Evolutionary conservation across 2,888 invertebrate genomes (phyloP).

Genomic region (Philereme vetulata): DNA sequence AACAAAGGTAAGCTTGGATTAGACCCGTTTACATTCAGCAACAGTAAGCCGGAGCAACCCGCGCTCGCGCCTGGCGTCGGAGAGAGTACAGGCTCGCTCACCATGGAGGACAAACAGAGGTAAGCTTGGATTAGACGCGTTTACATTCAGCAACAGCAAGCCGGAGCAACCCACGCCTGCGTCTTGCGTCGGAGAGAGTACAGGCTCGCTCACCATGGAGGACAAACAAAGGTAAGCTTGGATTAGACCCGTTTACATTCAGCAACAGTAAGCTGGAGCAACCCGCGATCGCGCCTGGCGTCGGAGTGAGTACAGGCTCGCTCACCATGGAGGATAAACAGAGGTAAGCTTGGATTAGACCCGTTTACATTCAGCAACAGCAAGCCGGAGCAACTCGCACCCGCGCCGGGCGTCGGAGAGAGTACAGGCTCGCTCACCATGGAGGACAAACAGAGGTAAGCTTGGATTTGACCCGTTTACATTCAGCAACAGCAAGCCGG

Average conservation of each 20-base stretch:
- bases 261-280: conserved; percentile 49
- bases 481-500: conserved; percentile 47
- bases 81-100: conserved; percentile 67
- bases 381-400: conserved; percentile 47
- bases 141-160: conserved; percentile 54
- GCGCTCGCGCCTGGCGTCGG: conserved; percentile 40
- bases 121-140: conserved; percentile 81
- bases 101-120: conserved; percentile 87
- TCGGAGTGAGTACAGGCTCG: conserved; percentile 52
- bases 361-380: conserved; percentile 60
- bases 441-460: conserved; percentile 86
- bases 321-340: conserved; percentile 86
- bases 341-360: conserved; percentile 84
- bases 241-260: conserved; percentile 77
- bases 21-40: conserved; percentile 67
- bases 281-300: conserved; percentile 39
- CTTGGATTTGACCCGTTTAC: conserved; percentile 83
- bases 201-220: conserved; percentile 79
- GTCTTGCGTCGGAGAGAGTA: conserved; percentile 42
- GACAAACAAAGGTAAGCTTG: conserved; percentile 86
- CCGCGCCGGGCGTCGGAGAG: conserved; percentile 41
- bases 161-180: conserved; percentile 47
- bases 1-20: conserved; percentile 85
- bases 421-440: conserved; percentile 73
- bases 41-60: conserved; percentile 45